Percentiles rank a stretch among this genome's conserved stretches.
phyloP scores from a whole-genome alignment of 2,888 invertebrate genomes.

The Eurois occulta region DNA sequence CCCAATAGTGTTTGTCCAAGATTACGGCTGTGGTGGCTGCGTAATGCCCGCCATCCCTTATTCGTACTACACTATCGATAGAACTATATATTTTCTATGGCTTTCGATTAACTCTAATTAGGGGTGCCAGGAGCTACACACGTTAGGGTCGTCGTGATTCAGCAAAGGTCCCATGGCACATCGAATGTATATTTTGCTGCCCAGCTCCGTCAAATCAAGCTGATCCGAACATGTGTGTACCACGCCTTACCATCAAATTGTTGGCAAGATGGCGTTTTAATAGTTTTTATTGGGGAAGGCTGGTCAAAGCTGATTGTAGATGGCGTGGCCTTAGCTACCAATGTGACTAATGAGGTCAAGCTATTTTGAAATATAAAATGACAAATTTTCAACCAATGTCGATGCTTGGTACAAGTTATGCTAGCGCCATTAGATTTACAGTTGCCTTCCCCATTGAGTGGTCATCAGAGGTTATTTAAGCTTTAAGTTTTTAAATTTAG shows the following conservation, averaged over 20 bases:
- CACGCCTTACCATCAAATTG: not conserved
- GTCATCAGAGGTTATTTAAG: not conserved
- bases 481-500: constrained; percentile 26
- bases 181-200: not conserved
- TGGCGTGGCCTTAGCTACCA: not conserved
- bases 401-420: not conserved
- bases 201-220: not conserved
- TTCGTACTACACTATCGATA: no score
- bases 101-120: not conserved
- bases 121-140: not conserved
- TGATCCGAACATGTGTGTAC: not conserved
- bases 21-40: no score
- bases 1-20: no score
- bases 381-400: not conserved
- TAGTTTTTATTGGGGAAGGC: not conserved
- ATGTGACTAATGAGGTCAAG: not conserved
- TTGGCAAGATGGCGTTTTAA: not conserved
- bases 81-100: no score
- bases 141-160: not conserved
- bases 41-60: not conserved
- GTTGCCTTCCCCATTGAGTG: not conserved
- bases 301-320: not conserved
- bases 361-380: not conserved
- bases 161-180: not conserved
- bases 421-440: not conserved